A percentile compares a stretch with the other conserved stretches of the same genome.
These are phyloP conservation scores for Simalia tracyae DNA, from an alignment of 2,797 vertebrate genomes.

Conservation along the genomic window DNA sequence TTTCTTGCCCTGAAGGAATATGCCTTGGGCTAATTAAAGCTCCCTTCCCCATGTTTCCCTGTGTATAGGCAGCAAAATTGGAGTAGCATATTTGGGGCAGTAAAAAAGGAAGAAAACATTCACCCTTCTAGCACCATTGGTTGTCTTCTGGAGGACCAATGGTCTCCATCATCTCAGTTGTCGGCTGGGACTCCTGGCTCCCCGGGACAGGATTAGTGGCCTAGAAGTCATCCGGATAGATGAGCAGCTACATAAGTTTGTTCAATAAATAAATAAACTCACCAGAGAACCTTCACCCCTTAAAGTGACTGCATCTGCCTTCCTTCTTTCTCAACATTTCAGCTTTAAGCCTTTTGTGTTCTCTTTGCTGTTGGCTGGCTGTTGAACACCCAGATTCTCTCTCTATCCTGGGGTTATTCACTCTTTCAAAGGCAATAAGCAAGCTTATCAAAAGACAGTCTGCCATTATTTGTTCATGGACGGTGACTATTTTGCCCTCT, in stretches of 20 bases:
- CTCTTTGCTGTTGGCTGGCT: neutral
- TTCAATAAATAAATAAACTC: neutral
- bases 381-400: neutral
- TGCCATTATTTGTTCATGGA: neutral
- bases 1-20: too few relatives aligned
- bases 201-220: neutral
- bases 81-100: too few relatives aligned
- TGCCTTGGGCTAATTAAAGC: too few relatives aligned
- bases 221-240: neutral
- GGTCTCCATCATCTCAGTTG: neutral
- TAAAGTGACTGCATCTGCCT: neutral
- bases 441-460: neutral
- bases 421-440: neutral
- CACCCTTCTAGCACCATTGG: neutral
- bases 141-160: neutral
- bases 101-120: too few relatives aligned
- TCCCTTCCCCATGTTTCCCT: too few relatives aligned
- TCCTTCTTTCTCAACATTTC: neutral
- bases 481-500: neutral
- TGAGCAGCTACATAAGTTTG: neutral
- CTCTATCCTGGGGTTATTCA: neutral
- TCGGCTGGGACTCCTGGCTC: neutral
- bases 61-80: too few relatives aligned
- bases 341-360: neutral
- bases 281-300: neutral